Evolutionary conservation across 2,113 vertebrate species (phyloP), one percentile per base, ranked within the genome.

Genomic region (Phyllostomus discolor): DNA sequence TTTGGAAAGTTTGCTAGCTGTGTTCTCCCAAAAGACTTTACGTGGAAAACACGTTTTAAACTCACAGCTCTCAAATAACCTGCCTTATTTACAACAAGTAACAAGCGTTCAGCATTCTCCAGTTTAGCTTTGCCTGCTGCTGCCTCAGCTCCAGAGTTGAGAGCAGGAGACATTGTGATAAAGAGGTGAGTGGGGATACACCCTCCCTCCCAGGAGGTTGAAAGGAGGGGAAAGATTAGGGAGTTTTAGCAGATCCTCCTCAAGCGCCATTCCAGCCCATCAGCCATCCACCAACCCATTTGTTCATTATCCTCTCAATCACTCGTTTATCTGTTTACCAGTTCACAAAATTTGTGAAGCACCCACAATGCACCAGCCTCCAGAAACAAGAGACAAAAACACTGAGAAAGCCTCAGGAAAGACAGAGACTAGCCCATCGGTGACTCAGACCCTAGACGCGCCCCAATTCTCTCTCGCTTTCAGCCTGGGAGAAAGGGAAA

Each of bases 371-470:
- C 7, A 31, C 33, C 87, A 81, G 50, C 5, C 64, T 75, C 48
- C 35, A 73, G 85, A 95, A 88, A n/a, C 7, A 35, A 80, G 73
- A 85, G 80, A 35, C 17, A 84, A 31, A 86, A 83, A 59, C 67
- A 62, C 19, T 0, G 7, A 67, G 35, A 89, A 66, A 69, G 54
- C 33, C 38, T 7, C 43, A 62, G 75, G 54, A 81, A 70, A 97
- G 48, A 78, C 82, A 38, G 91, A 76, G 88, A 83, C 75, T 20
- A 57, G 70, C 54, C 33, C 41, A 14, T 19, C 19, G 1, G 33
- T 97, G 96, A 97, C 92, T 97, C 94, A 97, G 95, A 93, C 20
- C 41, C 48, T 3, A 46, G 84, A 66, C 94, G 79, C 20, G 0
- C 96, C 94, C 82, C 10, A 52, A 17, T 86, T 41, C 48, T 67